Evolutionary conservation across 2,888 invertebrate genomes (phyloP).

Genomic region (Synergus laeviventris): DNA sequence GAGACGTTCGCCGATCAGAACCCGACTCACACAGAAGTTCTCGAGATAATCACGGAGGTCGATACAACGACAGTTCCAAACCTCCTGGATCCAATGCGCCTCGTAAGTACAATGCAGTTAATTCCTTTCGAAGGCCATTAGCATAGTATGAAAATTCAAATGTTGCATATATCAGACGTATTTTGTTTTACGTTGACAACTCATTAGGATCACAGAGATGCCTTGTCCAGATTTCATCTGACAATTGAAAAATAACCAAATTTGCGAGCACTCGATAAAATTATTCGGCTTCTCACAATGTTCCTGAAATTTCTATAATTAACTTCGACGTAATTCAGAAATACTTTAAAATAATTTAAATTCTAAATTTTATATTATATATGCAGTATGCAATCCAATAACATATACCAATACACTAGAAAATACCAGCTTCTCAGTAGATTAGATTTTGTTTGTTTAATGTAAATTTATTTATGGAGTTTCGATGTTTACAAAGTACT

Average conservation of each 20-base stretch:
- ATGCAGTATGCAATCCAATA: neutral
- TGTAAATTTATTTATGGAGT: neutral
- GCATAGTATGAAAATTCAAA: neutral
- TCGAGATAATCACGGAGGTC: slow-evolving; percentile 68
- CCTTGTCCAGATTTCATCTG: slow-evolving; percentile 15
- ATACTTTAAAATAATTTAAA: neutral
- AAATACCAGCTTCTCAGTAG: neutral
- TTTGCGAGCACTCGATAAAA: neutral
- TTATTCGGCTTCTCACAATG: neutral
- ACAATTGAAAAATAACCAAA: neutral
- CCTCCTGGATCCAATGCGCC: slow-evolving; percentile 70
- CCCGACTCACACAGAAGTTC: slow-evolving; percentile 72
- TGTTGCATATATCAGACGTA: neutral
- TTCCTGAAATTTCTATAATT: neutral
- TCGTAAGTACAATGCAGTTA: slow-evolving; percentile 66
- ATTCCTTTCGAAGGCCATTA: slow-evolving; percentile 31
- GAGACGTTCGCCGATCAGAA: slow-evolving; percentile 72
- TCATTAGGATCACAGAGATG: slow-evolving; percentile 24
- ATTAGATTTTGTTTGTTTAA: neutral
- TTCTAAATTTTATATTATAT: neutral
- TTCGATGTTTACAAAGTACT: neutral
- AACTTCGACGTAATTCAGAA: neutral
- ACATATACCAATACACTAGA: neutral
- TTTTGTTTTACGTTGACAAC: neutral
- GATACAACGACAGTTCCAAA: slow-evolving; percentile 72